Conservation (phyloP, 2,888 invertebrate genomes). For the Dimorphilus gyrociliatus region DNA sequence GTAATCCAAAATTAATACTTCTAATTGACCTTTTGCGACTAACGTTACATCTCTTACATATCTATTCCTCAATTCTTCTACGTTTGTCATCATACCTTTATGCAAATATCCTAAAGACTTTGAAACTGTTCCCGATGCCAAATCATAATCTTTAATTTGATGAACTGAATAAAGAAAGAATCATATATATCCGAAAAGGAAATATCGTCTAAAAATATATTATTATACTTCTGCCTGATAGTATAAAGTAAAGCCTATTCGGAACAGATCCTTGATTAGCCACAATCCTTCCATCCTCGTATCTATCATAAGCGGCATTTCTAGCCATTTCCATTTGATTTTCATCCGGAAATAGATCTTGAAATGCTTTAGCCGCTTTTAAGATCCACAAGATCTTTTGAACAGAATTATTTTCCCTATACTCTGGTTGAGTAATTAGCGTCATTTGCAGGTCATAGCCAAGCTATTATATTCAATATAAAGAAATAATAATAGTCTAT, state of each 20-base stretch:
- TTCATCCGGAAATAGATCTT: constrained; percentile 27
- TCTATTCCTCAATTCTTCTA: constrained; percentile 23
- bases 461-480: constrained; percentile 16
- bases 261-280: constrained; percentile 25
- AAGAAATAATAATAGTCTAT: constrained; percentile 4
- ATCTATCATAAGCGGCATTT: constrained; percentile 28
- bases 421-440: constrained; percentile 15
- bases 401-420: constrained; percentile 8
- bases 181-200: neutral
- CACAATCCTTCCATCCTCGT: constrained; percentile 26
- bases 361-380: constrained; percentile 28
- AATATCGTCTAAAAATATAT: neutral
- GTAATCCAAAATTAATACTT: constrained; percentile 24
- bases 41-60: constrained; percentile 23
- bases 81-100: constrained; percentile 26
- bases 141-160: too few relatives aligned
- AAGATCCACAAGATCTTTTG: constrained; percentile 26
- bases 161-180: neutral
- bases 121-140: constrained; percentile 23
- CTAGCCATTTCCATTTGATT: constrained; percentile 26
- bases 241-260: constrained; percentile 26
- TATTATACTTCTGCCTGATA: constrained; percentile 26
- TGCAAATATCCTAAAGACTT: constrained; percentile 22
- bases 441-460: constrained; percentile 18
- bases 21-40: constrained; percentile 25